Base-by-base conservation (phyloP, 1,140 invertebrate genomes). In the Dendroctonus valens region DNA sequence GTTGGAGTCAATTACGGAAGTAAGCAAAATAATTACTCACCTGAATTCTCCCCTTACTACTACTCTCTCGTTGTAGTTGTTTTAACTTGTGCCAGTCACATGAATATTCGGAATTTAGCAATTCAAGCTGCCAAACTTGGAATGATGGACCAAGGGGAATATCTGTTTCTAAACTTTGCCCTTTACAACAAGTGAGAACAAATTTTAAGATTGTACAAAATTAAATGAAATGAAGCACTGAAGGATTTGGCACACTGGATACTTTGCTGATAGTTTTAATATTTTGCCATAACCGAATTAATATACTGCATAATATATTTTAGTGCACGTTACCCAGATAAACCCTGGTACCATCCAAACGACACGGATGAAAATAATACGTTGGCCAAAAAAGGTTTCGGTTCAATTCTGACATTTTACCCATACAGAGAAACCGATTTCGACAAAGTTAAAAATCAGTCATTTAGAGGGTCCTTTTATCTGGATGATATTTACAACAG, bases 161-260 rank as follows among this genome's bases (percentile, higher is more conserved):
- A 98, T 79, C 94, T 97, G 41, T 98, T 99, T 82, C 95, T 99
- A 80, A 98, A 96, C 78, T 95, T 99, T 72, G 95, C 98, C 78
- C 82, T 98, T 8, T 96, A 96, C 77, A 93, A 91, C 67, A 96
- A 93, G 95, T 97, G 63, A 57, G 46, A 2, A 7, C 2, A 15
- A 11, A 38, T 39, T 9, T 12, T 7, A 40, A 12, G 41, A 26
- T 26, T 26, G 26, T 26, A 26, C n/a, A n/a, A n/a, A n/a, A n/a
- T n/a, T n/a, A n/a, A n/a, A n/a, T n/a, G n/a, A n/a, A n/a, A n/a
- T n/a, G n/a, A n/a, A n/a, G 26, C 1, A 26, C 3, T 26, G 26
- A 26, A 26, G 26, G 26, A 26, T 26, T 26, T 26, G 26, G 26
- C 26, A 26, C 26, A 26, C 26, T 26, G 26, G 26, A 26, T 26